Evolutionary conservation across 2,888 invertebrate genomes (phyloP).

Genomic region (Thymelicus acteon): DNA sequence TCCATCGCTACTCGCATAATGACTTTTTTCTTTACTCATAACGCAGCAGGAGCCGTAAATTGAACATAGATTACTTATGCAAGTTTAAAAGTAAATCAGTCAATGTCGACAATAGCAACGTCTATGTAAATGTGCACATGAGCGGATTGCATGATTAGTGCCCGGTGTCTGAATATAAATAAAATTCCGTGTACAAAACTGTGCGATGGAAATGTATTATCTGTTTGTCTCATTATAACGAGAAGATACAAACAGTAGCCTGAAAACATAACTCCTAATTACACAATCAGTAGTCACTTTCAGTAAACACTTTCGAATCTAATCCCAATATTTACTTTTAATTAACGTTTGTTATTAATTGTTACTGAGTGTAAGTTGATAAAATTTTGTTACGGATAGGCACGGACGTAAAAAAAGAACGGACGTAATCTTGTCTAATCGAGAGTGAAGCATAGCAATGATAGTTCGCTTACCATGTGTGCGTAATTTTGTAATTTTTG

Average conservation of each 20-base stretch:
- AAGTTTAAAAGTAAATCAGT: slow-evolving; percentile 31
- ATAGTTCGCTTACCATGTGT: too few relatives aligned
- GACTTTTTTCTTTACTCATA: slow-evolving; percentile 25
- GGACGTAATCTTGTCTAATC: too few relatives aligned
- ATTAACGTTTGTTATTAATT: neutral
- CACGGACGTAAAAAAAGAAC: too few relatives aligned
- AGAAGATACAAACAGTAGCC: slow-evolving; percentile 4
- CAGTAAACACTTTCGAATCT: slow-evolving; percentile 1
- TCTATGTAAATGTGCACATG: slow-evolving; percentile 30
- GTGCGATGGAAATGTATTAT: slow-evolving; percentile 8
- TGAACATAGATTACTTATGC: slow-evolving; percentile 28
- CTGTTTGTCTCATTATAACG: neutral
- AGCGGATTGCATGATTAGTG: slow-evolving; percentile 17
- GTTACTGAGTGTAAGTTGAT: neutral
- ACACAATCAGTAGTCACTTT: neutral
- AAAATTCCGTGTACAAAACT: neutral
- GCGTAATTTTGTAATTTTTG: too few relatives aligned
- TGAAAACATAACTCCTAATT: slow-evolving; percentile 7
- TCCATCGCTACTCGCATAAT: slow-evolving; percentile 5
- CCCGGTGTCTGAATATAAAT: neutral
- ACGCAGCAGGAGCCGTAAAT: slow-evolving; percentile 22
- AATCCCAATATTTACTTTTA: slow-evolving; percentile 3
- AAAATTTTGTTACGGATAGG: neutral
- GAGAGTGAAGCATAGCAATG: too few relatives aligned
- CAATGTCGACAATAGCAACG: slow-evolving; percentile 18